These are phyloP conservation scores for Hippocampus zosterae DNA, from an alignment of 2,113 vertebrate genomes.

Conservation along the genomic window DNA sequence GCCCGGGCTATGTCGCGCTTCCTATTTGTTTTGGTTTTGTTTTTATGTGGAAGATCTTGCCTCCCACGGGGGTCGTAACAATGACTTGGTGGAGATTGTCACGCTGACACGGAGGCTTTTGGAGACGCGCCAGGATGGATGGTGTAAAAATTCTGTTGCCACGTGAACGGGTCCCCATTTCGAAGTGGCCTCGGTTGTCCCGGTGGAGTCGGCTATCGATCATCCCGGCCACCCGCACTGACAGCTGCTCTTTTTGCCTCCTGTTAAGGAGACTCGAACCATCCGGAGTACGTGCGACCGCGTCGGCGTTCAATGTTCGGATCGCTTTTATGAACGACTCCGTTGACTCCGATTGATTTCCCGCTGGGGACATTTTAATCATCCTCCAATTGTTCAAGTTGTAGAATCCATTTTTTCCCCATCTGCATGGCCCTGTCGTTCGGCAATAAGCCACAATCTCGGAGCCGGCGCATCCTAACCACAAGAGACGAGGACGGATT, in stretches of 20 bases:
- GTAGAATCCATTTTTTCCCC: background rate
- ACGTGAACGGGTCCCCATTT: conserved; percentile 39
- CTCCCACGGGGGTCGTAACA: conserved; percentile 31
- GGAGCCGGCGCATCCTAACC: conserved; percentile 7
- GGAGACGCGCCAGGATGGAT: conserved; percentile 40
- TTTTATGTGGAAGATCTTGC: conserved; percentile 32
- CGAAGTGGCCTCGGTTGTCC: conserved; percentile 45
- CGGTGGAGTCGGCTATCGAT: conserved; percentile 42
- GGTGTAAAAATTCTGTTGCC: background rate
- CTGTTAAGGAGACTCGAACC: conserved; percentile 46
- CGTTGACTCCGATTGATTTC: conserved; percentile 10
- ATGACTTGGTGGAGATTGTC: conserved; percentile 38
- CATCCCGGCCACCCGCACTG: conserved; percentile 49
- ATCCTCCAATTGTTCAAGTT: background rate
- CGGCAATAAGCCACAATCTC: background rate
- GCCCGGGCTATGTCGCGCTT: conserved; percentile 49
- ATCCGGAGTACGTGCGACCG: background rate
- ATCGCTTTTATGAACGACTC: background rate
- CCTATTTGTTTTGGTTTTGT: conserved; percentile 51
- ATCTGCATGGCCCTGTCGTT: conserved; percentile 21
- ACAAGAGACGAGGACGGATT: background rate
- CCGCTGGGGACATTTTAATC: conserved; percentile 13
- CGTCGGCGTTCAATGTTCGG: background rate
- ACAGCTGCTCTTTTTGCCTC: conserved; percentile 52
- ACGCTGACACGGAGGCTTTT: conserved; percentile 42